phyloP scores from a whole-genome alignment of 2,888 invertebrate genomes.

The Ophonus ardosiacus region DNA sequence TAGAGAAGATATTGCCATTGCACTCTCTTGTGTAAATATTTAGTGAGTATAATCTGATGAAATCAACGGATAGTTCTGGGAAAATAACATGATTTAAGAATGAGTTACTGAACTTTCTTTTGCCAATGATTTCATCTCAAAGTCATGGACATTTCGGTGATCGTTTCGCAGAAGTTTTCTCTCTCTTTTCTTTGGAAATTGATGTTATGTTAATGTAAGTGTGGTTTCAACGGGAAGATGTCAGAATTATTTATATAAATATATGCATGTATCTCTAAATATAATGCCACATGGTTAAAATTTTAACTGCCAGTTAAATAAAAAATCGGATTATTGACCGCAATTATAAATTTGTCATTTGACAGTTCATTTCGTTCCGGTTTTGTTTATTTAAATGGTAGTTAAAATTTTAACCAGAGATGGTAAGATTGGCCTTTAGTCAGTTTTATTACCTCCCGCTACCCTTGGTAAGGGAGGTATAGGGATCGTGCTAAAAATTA shows the following conservation, averaged over 20 bases:
- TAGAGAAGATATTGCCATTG: constrained; percentile 18
- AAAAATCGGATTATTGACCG: no score
- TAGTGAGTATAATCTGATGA: constrained; percentile 16
- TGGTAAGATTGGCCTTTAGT: no score
- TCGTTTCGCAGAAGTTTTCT: constrained; percentile 4
- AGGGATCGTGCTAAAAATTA: no score
- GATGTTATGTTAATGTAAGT: constrained; percentile 48
- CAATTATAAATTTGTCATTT: no score
- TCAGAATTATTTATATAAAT: constrained; percentile 52
- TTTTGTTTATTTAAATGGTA: no score
- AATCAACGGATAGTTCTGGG: constrained; percentile 14
- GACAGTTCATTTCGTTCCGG: no score
- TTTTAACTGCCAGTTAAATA: no score
- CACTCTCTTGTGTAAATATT: constrained; percentile 40
- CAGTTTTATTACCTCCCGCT: no score
- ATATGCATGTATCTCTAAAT: background rate
- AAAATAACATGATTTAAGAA: constrained; percentile 13
- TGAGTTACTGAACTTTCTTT: constrained; percentile 10
- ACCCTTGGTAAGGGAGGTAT: no score
- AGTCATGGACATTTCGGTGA: constrained; percentile 37
- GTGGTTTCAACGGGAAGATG: constrained; percentile 18
- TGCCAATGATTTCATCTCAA: constrained; percentile 35
- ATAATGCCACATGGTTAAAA: background rate
- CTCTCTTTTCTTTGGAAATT: constrained; percentile 30
- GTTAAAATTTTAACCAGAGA: no score